Evolutionary conservation across 2,888 invertebrate species (phyloP), one percentile per base, ranked within the genome.

Genomic region (Graphium colonna): DNA sequence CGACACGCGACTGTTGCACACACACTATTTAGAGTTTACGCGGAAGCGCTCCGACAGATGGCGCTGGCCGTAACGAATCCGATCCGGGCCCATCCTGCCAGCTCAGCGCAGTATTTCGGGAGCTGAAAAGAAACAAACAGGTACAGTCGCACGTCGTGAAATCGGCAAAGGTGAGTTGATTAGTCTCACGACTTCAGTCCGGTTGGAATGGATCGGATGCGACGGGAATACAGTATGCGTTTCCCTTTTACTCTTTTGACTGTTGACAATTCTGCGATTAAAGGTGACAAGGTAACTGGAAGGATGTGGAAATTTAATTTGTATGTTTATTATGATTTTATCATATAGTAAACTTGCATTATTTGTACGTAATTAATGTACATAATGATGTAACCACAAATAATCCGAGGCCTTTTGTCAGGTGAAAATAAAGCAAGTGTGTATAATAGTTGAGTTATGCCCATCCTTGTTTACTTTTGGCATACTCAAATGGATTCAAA

Each of bases 1-100:
- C 65, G 68, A 71, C 68, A 71, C 75, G 78, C 77, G 69, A 79
- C 71, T 81, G 75, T 67, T 71, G 75, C 78, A 77, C 68, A 79
- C 71, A 80, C 74, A 78, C 81, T 82, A 83, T 83, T 86, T 84
- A 63, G 76, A 82, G 77, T 76, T 73, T n/a, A n/a, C n/a, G 75
- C 81, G 79, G 78, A 78, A 77, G 73, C 49, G 52, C 60, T 73
- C 59, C 69, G 77, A 69, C 67, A 85, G 82, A 77, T 83, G 83
- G 80, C 85, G 80, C 75, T n/a, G n/a, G 76, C 71, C 68, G 61
- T 70, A 69, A 13, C 16, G 10, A 42, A 43, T 26, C 42, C 41
- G 52, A 52, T 47, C 38, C 52, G 58, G 67, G 59, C 83, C 83
- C 88, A 87, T 88, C 69, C 77, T 86, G 75, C 83, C 81, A n/a